These are phyloP conservation scores for Bombus picipes DNA, from an alignment of 1,140 invertebrate genomes.

Conservation along the genomic window DNA sequence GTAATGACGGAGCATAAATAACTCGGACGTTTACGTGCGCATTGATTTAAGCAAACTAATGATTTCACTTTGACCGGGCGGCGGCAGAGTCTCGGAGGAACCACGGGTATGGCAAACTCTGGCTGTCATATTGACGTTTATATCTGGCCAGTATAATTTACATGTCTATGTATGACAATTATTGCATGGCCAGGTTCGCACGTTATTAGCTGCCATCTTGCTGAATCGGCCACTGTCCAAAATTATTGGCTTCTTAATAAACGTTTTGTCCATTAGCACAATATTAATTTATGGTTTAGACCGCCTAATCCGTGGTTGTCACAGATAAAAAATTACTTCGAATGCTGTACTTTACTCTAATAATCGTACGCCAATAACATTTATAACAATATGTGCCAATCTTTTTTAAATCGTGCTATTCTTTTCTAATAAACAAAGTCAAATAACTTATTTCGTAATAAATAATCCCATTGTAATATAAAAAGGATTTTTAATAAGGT, in stretches of 20 bases:
- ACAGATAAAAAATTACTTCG: conserved; percentile 3
- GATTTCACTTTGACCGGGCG: conserved; percentile 82
- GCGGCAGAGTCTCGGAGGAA: conserved; percentile 65
- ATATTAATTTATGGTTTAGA: conserved; percentile 16
- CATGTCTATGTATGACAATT: conserved; percentile 81
- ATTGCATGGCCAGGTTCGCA: conserved; percentile 62
- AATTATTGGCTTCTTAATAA: conserved; percentile 52
- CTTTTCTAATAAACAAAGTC: too few relatives aligned
- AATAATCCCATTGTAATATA: too few relatives aligned
- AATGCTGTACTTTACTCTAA: too few relatives aligned
- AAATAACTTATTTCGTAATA: too few relatives aligned
- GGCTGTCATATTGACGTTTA: conserved; percentile 82
- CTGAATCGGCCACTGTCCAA: conserved; percentile 22
- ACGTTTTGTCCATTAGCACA: background rate
- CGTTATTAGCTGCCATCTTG: conserved; percentile 61
- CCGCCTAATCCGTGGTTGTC: conserved; percentile 31
- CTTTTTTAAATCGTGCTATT: too few relatives aligned
- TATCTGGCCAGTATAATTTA: conserved; percentile 80
- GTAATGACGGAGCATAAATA: conserved; percentile 83
- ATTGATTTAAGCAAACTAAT: conserved; percentile 84
- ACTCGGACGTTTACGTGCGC: conserved; percentile 82
- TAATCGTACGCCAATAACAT: too few relatives aligned
- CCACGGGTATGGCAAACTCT: conserved; percentile 44
- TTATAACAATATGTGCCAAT: background rate
- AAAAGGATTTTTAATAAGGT: too few relatives aligned